Evolutionary conservation across 2,113 vertebrate genomes (phyloP).

Genomic region (Bubo blakistoni): DNA sequence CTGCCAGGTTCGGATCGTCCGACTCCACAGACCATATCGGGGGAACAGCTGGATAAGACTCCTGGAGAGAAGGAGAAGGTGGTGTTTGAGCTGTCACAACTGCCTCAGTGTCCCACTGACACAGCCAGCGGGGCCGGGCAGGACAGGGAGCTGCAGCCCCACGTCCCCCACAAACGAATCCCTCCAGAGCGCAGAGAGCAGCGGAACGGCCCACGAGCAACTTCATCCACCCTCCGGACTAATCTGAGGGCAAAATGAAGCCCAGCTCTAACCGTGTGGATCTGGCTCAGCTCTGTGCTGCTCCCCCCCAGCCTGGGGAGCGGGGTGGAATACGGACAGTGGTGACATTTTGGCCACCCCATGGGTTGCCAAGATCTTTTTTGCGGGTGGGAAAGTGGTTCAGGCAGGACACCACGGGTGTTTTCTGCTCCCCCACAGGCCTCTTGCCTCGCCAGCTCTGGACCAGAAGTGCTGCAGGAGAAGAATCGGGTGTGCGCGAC

Average conservation of each 20-base stretch:
- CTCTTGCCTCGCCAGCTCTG: rapidly evolving
- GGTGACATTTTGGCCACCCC: rapidly evolving
- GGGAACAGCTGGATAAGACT: conserved; percentile 90
- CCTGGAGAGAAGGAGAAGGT: conserved; percentile 64
- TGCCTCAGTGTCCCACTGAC: rapidly evolving
- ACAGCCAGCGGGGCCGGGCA: rapidly evolving
- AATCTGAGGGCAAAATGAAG: neutral
- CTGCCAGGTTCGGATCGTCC: conserved; percentile 91
- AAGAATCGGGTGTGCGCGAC: rapidly evolving
- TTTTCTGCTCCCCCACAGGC: rapidly evolving
- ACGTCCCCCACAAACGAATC: rapidly evolving
- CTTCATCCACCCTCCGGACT: neutral
- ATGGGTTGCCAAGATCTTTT: rapidly evolving
- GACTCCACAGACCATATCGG: conserved; percentile 98
- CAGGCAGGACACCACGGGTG: rapidly evolving
- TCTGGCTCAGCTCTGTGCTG: neutral
- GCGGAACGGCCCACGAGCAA: rapidly evolving
- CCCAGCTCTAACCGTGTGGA: rapidly evolving
- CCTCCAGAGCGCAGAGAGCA: neutral
- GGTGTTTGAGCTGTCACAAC: rapidly evolving
- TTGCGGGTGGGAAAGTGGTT: rapidly evolving
- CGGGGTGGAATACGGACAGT: rapidly evolving
- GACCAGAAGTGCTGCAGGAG: neutral
- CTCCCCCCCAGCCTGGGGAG: rapidly evolving
- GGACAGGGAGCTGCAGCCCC: neutral